Conservation (phyloP, 2,797 vertebrate genomes). For the Ciconia nigra region DNA sequence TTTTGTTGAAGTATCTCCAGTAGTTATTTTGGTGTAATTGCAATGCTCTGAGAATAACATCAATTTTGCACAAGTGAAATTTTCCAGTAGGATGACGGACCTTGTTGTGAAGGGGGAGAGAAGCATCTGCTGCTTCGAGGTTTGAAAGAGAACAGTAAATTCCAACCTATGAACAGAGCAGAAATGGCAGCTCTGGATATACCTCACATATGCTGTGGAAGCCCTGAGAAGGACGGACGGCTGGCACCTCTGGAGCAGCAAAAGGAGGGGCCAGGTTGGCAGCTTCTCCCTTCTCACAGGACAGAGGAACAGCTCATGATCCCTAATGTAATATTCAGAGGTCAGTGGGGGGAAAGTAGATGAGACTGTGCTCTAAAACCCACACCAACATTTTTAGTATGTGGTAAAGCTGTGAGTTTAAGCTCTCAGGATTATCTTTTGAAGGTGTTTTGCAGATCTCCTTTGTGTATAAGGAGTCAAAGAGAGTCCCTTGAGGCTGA, state of each 20-base stretch:
- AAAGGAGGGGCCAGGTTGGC: not conserved
- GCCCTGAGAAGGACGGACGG: not conserved
- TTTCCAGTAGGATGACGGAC: not conserved
- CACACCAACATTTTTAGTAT: not conserved
- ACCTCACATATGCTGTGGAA: not conserved
- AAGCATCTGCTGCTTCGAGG: not conserved
- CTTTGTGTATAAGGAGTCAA: not conserved
- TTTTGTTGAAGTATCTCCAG: not conserved
- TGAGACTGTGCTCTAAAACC: not conserved
- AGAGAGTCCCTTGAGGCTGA: not conserved
- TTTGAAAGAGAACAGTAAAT: not conserved
- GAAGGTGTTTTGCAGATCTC: not conserved
- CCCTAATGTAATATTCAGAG: not conserved
- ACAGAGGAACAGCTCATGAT: not conserved
- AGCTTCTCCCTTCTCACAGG: not conserved
- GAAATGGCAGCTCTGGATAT: not conserved
- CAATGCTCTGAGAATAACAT: not conserved
- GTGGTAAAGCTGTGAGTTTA: not conserved
- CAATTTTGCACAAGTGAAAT: not conserved
- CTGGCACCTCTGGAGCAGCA: not conserved
- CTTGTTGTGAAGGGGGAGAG: not conserved
- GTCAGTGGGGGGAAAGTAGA: not conserved
- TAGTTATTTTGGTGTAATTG: not conserved
- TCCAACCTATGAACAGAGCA: not conserved
- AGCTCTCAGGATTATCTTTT: not conserved